Percentiles rank a stretch among this genome's conserved stretches.
Conservation (phyloP, 2,113 vertebrate species). For the Takifugu flavidus region DNA sequence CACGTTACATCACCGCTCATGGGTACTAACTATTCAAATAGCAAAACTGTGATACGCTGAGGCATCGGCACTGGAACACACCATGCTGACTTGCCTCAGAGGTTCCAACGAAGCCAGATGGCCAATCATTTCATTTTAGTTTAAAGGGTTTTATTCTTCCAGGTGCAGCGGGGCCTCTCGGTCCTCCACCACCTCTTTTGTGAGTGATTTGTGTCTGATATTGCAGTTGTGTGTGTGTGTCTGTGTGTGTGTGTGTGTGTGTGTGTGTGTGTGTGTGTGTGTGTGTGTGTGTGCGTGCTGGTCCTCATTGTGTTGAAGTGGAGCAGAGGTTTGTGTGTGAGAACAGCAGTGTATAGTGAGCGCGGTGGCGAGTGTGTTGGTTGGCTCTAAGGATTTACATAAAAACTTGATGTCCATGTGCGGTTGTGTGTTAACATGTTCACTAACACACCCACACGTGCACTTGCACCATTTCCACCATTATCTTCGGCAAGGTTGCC, state of each 20-base stretch:
- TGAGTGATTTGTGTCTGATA: constrained; percentile 55
- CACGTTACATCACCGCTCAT: too few species aligned
- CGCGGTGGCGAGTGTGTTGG: constrained; percentile 5
- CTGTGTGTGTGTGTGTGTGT: constrained; percentile 19
- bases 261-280: constrained; percentile 2
- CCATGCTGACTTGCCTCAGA: too few species aligned
- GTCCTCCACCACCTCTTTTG: constrained; percentile 44
- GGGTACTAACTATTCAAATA: too few species aligned
- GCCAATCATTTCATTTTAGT: too few species aligned
- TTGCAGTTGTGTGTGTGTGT: constrained; percentile 33
- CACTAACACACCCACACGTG: not conserved
- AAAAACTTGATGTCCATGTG: constrained; percentile 7
- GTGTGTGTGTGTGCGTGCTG: constrained; percentile 15
- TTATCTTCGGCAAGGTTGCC: constrained; percentile 42
- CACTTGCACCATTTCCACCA: constrained; percentile 19
- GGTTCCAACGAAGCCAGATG: too few species aligned
- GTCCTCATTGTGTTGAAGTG: constrained; percentile 44
- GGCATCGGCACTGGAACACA: too few species aligned
- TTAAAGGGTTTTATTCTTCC: constrained; percentile 34
- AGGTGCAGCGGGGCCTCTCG: constrained; percentile 43
- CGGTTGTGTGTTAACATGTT: not conserved
- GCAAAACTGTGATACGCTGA: too few species aligned
- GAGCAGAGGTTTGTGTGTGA: constrained; percentile 22
- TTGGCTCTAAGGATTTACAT: too few species aligned
- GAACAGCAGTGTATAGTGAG: constrained; percentile 30